Percentiles rank a stretch among this genome's conserved stretches.
Conservation (phyloP, 2,797 vertebrate species). For the Otolemur crassicaudatus region DNA sequence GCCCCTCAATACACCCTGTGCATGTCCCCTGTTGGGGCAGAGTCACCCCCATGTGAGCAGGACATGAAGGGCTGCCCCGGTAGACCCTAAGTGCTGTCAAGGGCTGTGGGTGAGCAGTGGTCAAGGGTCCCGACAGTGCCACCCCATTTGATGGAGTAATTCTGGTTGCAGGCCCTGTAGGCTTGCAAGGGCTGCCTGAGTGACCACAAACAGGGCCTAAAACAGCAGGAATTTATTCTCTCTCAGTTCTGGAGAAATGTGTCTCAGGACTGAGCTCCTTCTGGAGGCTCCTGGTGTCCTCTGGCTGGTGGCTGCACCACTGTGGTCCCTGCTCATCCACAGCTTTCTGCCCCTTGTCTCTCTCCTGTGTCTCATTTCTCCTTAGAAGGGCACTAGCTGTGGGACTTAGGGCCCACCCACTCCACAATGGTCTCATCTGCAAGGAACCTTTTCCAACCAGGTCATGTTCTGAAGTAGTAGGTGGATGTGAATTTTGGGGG, state of each 20-base stretch:
- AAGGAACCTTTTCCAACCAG: background rate
- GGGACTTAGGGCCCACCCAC: fast-evolving
- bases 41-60: background rate
- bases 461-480: background rate
- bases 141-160: fast-evolving
- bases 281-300: fast-evolving
- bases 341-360: background rate
- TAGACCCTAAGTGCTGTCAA: background rate
- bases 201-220: too few species aligned
- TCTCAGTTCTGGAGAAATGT: background rate
- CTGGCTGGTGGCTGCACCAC: fast-evolving
- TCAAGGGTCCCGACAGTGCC: too few species aligned
- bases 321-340: fast-evolving
- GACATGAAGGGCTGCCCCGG: background rate
- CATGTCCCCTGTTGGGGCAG: too few species aligned
- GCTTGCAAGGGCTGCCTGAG: too few species aligned
- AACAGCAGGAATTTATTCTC: too few species aligned
- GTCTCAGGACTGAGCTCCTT: fast-evolving
- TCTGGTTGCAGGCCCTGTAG: background rate
- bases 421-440: background rate
- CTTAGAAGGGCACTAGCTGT: background rate
- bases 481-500: background rate
- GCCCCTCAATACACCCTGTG: background rate
- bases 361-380: fast-evolving
- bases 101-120: too few species aligned